Conservation (phyloP, 2,113 vertebrate species). For the Peromyscus polionotus region DNA sequence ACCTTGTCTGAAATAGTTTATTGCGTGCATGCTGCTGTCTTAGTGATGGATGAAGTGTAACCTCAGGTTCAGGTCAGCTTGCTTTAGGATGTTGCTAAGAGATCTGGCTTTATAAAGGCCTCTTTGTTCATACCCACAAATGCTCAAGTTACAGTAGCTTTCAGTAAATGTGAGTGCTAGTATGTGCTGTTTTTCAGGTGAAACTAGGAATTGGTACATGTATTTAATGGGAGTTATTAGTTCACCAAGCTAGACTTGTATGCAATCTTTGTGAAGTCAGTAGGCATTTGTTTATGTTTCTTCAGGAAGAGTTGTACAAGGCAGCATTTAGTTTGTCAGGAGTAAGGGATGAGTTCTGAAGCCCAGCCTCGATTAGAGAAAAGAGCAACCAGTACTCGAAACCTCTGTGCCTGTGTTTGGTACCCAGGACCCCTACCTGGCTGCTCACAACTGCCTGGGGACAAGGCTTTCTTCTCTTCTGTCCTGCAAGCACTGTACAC, state of each 20-base stretch:
- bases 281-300: background rate
- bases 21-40: slow-evolving; percentile 60
- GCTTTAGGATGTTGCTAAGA: slow-evolving; percentile 85
- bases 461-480: background rate
- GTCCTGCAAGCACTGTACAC: background rate
- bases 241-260: background rate
- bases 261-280: background rate
- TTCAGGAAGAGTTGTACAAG: background rate
- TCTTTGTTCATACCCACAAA: slow-evolving; percentile 91
- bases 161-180: slow-evolving; percentile 69
- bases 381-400: background rate
- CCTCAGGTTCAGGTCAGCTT: slow-evolving; percentile 85
- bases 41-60: slow-evolving; percentile 73
- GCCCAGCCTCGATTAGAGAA: background rate
- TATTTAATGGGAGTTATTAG: background rate
- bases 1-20: slow-evolving; percentile 30
- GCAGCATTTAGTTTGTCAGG: background rate
- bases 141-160: slow-evolving; percentile 90
- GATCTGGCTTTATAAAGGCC: slow-evolving; percentile 88
- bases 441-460: background rate
- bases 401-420: background rate
- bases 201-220: background rate
- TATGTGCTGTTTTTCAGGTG: slow-evolving; percentile 27
- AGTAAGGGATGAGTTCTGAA: background rate
- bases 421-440: background rate